These are phyloP conservation scores for Phenacoccus solenopsis DNA, from an alignment of 1,140 invertebrate genomes.

Conservation along the genomic window DNA sequence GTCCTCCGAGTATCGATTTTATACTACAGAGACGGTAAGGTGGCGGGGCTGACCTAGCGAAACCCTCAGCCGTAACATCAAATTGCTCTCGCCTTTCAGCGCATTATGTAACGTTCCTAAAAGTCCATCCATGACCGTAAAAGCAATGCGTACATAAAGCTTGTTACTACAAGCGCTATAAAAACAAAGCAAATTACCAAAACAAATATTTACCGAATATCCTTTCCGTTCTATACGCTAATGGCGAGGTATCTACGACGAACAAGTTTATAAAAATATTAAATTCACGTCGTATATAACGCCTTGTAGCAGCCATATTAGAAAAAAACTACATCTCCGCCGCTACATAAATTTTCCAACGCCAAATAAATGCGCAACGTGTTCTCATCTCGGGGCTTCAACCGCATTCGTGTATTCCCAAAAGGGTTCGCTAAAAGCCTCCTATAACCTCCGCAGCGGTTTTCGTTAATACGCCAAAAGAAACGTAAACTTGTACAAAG, in stretches of 20 bases:
- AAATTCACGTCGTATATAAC: too few relatives aligned
- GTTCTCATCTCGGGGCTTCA: too few relatives aligned
- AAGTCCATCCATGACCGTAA: slow-evolving; percentile 1
- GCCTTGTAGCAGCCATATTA: too few relatives aligned
- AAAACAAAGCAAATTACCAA: not conserved
- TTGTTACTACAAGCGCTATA: not conserved
- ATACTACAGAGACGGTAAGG: not conserved
- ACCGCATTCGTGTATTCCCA: too few relatives aligned
- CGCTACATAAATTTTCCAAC: too few relatives aligned
- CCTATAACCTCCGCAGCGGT: too few relatives aligned
- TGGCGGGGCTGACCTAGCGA: not conserved
- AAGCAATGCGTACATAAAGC: not conserved
- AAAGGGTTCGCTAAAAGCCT: too few relatives aligned
- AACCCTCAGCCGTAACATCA: not conserved
- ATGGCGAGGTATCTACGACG: not conserved
- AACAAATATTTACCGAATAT: not conserved
- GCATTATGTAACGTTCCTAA: not conserved
- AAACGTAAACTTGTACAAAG: too few relatives aligned
- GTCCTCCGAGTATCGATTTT: not conserved
- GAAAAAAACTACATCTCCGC: too few relatives aligned
- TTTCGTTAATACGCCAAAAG: too few relatives aligned
- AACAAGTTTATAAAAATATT: not conserved
- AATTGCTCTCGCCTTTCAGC: not conserved
- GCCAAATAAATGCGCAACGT: too few relatives aligned
- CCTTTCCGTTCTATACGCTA: not conserved